phyloP scores from a whole-genome alignment of 2,797 vertebrate species.

The Bufotes viridis region DNA sequence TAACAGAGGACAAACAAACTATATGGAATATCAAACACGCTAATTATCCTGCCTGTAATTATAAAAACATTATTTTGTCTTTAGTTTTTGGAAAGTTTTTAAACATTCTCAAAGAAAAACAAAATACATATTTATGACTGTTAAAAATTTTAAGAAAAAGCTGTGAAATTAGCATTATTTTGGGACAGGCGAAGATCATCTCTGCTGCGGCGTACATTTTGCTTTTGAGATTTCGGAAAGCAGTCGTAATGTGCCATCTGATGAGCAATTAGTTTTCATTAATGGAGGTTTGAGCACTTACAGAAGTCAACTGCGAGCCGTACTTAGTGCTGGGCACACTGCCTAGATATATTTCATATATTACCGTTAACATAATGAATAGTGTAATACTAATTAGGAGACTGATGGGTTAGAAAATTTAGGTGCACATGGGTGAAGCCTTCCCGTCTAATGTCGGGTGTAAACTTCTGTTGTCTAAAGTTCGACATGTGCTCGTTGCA shows the following conservation, averaged over 20 bases:
- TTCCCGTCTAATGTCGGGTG: conserved; percentile 63
- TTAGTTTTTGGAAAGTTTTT: conserved; percentile 57
- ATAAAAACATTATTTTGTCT: conserved; percentile 57
- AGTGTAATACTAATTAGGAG: conserved; percentile 74
- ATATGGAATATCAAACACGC: conserved; percentile 63
- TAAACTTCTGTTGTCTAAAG: conserved; percentile 59
- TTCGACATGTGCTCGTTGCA: neutral
- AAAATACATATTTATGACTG: conserved; percentile 66
- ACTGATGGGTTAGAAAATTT: conserved; percentile 75
- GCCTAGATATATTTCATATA: conserved; percentile 76
- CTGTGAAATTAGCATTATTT: conserved; percentile 68
- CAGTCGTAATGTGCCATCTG: conserved; percentile 71
- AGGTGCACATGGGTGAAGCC: conserved; percentile 68
- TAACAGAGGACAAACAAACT: conserved; percentile 38
- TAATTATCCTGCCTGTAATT: conserved; percentile 67
- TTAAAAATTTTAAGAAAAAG: conserved; percentile 35
- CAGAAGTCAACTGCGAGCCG: conserved; percentile 77
- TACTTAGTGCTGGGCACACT: conserved; percentile 76
- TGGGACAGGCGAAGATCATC: conserved; percentile 69
- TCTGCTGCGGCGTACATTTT: conserved; percentile 66
- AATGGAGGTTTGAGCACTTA: conserved; percentile 76
- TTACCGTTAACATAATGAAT: conserved; percentile 77
- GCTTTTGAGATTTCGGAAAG: conserved; percentile 73
- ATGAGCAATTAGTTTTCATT: conserved; percentile 81
- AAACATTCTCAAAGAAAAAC: conserved; percentile 17